Base-by-base conservation (phyloP, 2,113 vertebrate genomes). In the Lampris incognitus region DNA sequence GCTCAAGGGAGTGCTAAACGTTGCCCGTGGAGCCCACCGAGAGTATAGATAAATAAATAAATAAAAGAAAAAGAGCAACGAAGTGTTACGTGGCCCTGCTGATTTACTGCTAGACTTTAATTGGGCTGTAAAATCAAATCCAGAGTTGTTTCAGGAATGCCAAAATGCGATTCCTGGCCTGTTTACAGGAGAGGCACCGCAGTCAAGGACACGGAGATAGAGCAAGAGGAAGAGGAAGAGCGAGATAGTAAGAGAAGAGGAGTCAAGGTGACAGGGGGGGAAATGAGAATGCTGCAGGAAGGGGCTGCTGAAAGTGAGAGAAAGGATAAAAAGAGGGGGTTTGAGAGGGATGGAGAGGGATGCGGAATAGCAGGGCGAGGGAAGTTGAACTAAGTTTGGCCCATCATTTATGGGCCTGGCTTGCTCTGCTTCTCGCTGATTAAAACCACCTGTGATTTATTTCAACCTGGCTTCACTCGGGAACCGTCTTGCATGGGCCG, bases 111-210 rank as follows among this genome's bases (percentile, higher is more conserved):
- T 72, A 40, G 42, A 82, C 81, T 93, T 94, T 94, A 94, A 95
- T 94, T 94, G 93, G 93, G 85, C 91, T 93, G 91, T 95, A 93
- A 94, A 95, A 92, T 90, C 87, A 90, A 91, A 94, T 89, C 81
- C 90, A 83, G 89, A 90, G 93, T 90, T 92, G 88, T 88, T 92
- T 92, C 87, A 92, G 92, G 91, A 94, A 92, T 91, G 91, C 91
- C 85, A 91, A 90, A 90, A 87, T 88, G 89, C 56, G 85, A 92
- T 87, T 92, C 91, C 89, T 13, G 62, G 76, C 77, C 87, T 92
- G 91, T 93, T 92, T 93, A 92, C 90, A 92, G 88, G 87, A 92
- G 82, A 65, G 89, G 79, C 83, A 74, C 59, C 41, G 85, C 89
- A 90, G 91, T 89, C 93, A 94, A 94, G 92, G 93, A 93, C 93